Evolutionary conservation across 2,113 vertebrate species (phyloP).

Genomic region (Triplophysa rosa): DNA sequence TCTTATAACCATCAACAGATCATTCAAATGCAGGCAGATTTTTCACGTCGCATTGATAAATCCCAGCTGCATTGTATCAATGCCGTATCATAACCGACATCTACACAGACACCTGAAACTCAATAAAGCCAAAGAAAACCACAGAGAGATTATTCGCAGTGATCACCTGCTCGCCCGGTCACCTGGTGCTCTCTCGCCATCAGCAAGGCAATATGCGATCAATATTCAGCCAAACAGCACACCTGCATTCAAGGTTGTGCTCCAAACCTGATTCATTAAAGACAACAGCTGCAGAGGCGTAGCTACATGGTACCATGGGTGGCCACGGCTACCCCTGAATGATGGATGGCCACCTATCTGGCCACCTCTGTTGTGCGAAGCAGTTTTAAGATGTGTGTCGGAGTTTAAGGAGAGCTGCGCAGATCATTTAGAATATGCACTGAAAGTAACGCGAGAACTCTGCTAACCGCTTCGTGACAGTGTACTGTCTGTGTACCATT

Average conservation of each 20-base stretch:
- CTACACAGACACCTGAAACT: constrained; percentile 37
- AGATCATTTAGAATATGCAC: too few species aligned
- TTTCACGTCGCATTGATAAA: not conserved
- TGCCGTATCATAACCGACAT: constrained; percentile 17
- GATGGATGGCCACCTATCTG: too few species aligned
- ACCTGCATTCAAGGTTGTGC: constrained; percentile 38
- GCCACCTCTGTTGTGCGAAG: too few species aligned
- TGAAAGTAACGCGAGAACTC: too few species aligned
- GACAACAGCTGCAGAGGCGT: not conserved
- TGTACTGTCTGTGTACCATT: too few species aligned
- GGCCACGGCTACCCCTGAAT: too few species aligned
- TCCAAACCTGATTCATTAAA: constrained; percentile 39
- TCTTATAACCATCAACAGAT: not conserved
- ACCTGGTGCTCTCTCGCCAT: constrained; percentile 14
- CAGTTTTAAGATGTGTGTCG: too few species aligned
- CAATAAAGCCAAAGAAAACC: constrained; percentile 43
- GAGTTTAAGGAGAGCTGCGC: too few species aligned
- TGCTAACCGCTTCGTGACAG: too few species aligned
- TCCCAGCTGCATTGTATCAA: constrained; percentile 26
- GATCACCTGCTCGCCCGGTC: constrained; percentile 10
- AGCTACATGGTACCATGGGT: too few species aligned
- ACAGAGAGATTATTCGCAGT: constrained; percentile 37
- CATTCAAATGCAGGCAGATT: not conserved
- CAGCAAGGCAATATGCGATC: constrained; percentile 49
- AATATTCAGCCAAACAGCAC: constrained; percentile 36